Evolutionary conservation across 2,888 invertebrate species (phyloP).

Genomic region (Exocentrus adspersus): DNA sequence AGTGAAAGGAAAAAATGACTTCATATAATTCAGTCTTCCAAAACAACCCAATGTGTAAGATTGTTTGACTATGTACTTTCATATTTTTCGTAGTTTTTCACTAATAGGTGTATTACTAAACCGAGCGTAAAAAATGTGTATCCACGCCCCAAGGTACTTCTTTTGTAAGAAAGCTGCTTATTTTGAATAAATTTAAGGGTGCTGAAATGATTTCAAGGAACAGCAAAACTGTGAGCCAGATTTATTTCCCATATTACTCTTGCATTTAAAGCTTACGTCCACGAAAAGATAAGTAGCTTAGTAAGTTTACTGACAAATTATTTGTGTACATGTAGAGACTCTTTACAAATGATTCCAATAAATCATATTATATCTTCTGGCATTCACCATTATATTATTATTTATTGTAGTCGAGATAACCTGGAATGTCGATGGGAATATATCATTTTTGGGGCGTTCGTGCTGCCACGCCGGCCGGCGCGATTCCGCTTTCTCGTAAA

Average conservation of each 20-base stretch:
- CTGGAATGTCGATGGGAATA: conserved; percentile 32
- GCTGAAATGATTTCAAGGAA: conserved; percentile 32
- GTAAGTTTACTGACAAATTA: conserved; percentile 46
- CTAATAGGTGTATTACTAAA: no score
- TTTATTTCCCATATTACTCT: conserved; percentile 38
- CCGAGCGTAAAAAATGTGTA: conserved; percentile 32
- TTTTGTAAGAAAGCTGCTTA: conserved; percentile 35
- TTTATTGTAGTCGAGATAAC: conserved; percentile 35
- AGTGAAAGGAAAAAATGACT: no score
- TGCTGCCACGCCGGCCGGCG: background rate
- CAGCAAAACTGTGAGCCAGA: conserved; percentile 32
- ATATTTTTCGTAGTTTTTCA: no score
- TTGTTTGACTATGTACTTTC: no score
- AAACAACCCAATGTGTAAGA: no score
- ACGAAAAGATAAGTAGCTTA: conserved; percentile 47
- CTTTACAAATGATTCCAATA: conserved; percentile 44
- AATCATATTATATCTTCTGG: conserved; percentile 38
- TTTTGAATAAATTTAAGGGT: conserved; percentile 36
- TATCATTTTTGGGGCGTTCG: conserved; percentile 25
- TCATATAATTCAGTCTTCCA: no score
- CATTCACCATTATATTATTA: conserved; percentile 36
- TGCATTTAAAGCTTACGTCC: conserved; percentile 43
- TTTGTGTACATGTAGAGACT: conserved; percentile 45
- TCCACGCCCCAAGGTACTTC: conserved; percentile 32
- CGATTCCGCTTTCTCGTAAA: no score